Base-by-base conservation (phyloP, 2,113 vertebrate genomes). In the Mionectes macconnelli region DNA sequence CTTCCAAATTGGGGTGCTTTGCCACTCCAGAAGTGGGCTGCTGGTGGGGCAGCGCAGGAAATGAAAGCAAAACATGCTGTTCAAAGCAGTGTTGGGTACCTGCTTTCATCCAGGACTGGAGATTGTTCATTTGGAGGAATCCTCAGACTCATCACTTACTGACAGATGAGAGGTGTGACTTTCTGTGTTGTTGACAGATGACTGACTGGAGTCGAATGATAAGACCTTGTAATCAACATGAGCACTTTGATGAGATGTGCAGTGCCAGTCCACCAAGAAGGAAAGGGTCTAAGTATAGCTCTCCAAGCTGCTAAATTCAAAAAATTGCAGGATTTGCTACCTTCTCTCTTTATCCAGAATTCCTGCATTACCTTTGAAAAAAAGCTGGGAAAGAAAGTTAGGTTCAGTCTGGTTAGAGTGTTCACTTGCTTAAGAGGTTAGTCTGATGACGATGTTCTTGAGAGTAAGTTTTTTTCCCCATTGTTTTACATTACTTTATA, bases 81-180 rank as follows among this genome's bases (percentile, higher is more conserved):
- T 96, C 85, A 90, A 92, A 96, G 64, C 90, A 59, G 15, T 11
- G 3, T 37, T 59, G 23, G 18, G 67, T 77, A 67, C n/a, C 31
- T 79, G 49, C 39, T 93, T 92, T 69, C 82, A 66, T 88, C 50
- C 69, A 45, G 76, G 80, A n/a, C 60, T 88, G 82, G 64, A 89
- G 76, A 87, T 72, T 3, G 0, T 90, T 95, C 52, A 2, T 90
- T 60, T 96, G 79, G 83, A 95, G 73, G 94, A 93, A 84, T 75
- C 59, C 56, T 91, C 56, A 64, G 64, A 12, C 47, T 64, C 39
- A 8, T 80, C 85, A 7, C 33, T 52, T 30, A 14, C 67, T 79
- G 90, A 96, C 72, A 86, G 89, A 78, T 73, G 78, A 66, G 92
- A 95, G 80, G 74, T 72, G 56, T 47, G 62, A 91, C 87, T 75